These are phyloP conservation scores for Eudyptes chrysolophus DNA, from an alignment of 2,113 vertebrate genomes.

Conservation along the genomic window DNA sequence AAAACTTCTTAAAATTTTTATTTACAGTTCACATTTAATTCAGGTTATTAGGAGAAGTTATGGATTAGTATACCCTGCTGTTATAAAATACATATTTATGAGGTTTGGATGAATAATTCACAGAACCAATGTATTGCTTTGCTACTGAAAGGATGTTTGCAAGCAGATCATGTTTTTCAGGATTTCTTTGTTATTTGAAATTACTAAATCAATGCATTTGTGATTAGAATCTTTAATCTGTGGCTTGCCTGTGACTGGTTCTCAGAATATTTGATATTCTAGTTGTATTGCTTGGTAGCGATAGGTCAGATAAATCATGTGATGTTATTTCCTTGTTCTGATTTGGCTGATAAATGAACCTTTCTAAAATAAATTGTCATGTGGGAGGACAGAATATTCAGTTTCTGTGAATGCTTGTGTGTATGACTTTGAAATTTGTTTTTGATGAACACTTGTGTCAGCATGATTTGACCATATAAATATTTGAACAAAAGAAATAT, in stretches of 20 bases:
- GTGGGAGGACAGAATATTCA: background rate
- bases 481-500: background rate
- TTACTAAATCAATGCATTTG: background rate
- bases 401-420: background rate
- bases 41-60: background rate
- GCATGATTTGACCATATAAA: background rate
- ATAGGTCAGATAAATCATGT: background rate
- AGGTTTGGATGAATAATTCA: constrained; percentile 33
- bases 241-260: background rate
- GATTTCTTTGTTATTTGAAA: background rate
- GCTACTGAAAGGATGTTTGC: constrained; percentile 7
- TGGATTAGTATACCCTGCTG: background rate
- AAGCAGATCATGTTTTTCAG: background rate
- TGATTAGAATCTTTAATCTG: background rate
- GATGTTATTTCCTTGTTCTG: background rate
- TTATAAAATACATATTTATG: constrained; percentile 39
- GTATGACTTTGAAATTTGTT: background rate
- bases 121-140: background rate
- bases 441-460: background rate
- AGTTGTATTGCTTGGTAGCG: background rate
- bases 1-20: constrained; percentile 13
- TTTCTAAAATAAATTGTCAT: background rate
- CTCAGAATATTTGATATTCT: background rate
- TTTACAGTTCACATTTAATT: constrained; percentile 26
- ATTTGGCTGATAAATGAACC: background rate